Evolutionary conservation across 2,888 invertebrate genomes (phyloP), one percentile per base, ranked within the genome.

Genomic region (Xanthia icteritia): DNA sequence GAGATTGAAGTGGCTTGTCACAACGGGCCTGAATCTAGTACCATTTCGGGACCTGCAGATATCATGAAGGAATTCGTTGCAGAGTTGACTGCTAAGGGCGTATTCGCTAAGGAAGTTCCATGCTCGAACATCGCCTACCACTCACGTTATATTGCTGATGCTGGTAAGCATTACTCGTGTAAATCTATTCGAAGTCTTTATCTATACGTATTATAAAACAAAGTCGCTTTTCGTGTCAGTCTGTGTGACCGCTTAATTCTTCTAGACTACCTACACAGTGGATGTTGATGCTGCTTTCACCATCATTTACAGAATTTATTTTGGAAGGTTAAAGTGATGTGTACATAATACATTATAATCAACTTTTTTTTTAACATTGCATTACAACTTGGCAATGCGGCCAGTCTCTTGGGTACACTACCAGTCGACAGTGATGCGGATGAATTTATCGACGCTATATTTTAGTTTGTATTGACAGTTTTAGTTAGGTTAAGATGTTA

Each of bases 121-220:
- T 98, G 98, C 83, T 97, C 98, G 27, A 98, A 99, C 88, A 98
- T 99, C 81, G 98, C 99, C 0, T 99, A 99, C 91, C 99, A 99
- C 92, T 99, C 99, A 65, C 97, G 98, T 60, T 98, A 98, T 89
- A 98, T 99, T 88, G 97, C 97, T 2, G 96, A 97, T 73, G 97
- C 98, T 86, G 86, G 88, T 70, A 68, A 77, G 48, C 11, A 69
- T 63, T n/a, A 23, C 15, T 45, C 8, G 56, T 56, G 31, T 60
- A 60, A 20, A 20, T 31, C 31, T 31, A 31, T 31, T 31, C 31
- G 1, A 31, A 2, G 31, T 48, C 20, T 48, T 45, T 58, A 17
- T 17, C 8, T 27, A 27, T 58, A n/a, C 11, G 15, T 58, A 27
- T 13, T 27, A 60, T 8, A 17, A 17, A 27, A 27, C 8, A 31